Base-by-base conservation (phyloP, 2,113 vertebrate species). In the Anseranas semipalmata region DNA sequence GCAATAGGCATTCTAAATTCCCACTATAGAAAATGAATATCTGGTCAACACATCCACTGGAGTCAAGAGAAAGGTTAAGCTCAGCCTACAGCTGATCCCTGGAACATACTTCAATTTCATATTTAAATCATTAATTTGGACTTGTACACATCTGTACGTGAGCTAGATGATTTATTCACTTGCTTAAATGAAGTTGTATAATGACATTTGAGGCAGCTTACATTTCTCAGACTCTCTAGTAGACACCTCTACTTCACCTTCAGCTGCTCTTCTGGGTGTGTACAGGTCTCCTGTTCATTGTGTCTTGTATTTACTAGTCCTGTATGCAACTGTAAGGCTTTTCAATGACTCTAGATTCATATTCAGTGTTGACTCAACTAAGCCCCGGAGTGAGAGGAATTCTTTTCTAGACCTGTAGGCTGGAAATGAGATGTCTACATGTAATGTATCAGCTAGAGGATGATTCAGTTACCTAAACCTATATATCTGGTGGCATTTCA, bases 11-110 rank as follows among this genome's bases (percentile, higher is more conserved):
- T 67, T 82, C 7, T 45, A 45, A 81, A 62, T 72, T 81, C 28
- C 8, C 8, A 8, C 46, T 39, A 10, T 6, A 76, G 45, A 85
- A 71, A 60, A 75, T 0, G 0, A 59, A 2, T 1, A 0, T 45
- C 37, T 66, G 6, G 37, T 75, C 30, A 55, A 19, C 28, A 60
- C 18, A 63, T 6, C 5, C 39, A 55, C 5, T 16, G 15, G 28
- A 39, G 5, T 70, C 17, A n/a, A 76, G 8, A 53, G 22, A 37
- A 76, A 60, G 2, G 2, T 78, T 67, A 52, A 55, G 3, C 18
- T 60, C 32, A 62, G 15, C 25, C 65, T 43, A 48, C 41, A 67
- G 7, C 45, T 76, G 21, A 37, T 73, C 28, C 11, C 8, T 41
- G 18, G 3, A 5, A 0, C 3, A 50, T 67, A 7, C 7, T 1